These are phyloP conservation scores for Rugalucina vietnamica DNA, from an alignment of 2,888 invertebrate genomes.

Conservation along the genomic window DNA sequence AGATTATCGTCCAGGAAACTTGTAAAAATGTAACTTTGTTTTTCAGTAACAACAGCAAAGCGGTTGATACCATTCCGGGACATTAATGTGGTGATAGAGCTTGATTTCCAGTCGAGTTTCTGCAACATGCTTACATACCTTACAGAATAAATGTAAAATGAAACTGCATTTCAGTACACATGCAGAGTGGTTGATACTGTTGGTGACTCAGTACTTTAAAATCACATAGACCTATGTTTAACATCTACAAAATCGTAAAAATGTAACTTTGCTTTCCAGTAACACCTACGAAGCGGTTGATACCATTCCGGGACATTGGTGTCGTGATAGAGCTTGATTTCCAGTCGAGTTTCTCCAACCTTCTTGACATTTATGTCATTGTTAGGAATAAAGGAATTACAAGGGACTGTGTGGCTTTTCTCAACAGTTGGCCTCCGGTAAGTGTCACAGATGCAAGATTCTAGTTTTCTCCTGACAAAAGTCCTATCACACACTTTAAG, in stretches of 20 bases:
- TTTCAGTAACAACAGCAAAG: slow-evolving; percentile 66
- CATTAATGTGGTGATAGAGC: slow-evolving; percentile 65
- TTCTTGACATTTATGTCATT: slow-evolving; percentile 68
- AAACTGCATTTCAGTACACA: too few species aligned
- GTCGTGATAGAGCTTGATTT: slow-evolving; percentile 72
- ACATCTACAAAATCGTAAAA: too few species aligned
- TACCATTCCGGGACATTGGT: slow-evolving; percentile 60
- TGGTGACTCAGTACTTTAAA: too few species aligned
- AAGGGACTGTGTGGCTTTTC: slow-evolving; percentile 60
- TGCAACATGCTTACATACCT: slow-evolving; percentile 78
- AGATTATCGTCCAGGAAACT: too few species aligned
- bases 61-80: slow-evolving; percentile 55
- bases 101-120: slow-evolving; percentile 76
- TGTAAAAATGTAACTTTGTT: too few species aligned
- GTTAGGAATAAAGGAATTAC: slow-evolving; percentile 66
- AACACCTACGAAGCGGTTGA: slow-evolving; percentile 61
- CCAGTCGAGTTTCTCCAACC: slow-evolving; percentile 77
- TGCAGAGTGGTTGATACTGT: too few species aligned
- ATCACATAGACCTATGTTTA: too few species aligned
- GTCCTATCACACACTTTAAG: too few species aligned
- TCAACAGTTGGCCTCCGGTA: slow-evolving; percentile 67
- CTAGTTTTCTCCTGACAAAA: too few species aligned
- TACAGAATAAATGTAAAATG: too few species aligned
- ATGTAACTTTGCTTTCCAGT: too few species aligned
- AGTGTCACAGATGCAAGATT: slow-evolving; percentile 21